Base-by-base conservation (phyloP, 2,888 invertebrate genomes). In the Hypomecis atomaria region DNA sequence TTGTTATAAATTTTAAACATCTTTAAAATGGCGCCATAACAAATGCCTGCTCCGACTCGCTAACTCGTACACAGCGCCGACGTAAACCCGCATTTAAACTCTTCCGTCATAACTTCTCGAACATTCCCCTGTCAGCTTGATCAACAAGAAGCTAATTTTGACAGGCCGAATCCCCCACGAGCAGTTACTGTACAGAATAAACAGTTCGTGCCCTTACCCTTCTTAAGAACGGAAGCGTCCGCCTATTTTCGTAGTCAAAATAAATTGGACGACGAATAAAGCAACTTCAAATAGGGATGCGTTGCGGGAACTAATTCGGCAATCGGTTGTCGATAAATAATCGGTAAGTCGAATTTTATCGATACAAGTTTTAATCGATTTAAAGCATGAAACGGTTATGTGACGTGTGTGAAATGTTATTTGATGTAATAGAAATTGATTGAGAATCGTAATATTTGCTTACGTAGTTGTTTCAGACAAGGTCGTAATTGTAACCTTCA, bases 171-270 rank as follows among this genome's bases (percentile, higher is more conserved):
- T 63, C 59, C 62, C 56, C 67, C 62, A 66, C 60, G 43, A 53
- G 54, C 50, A 11, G 48, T 55, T 45, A 54, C 59, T 49, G 59
- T 59, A 58, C 48, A 54, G 47, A 57, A 63, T 66, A 70, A 68
- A 70, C 70, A 69, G 65, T 66, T 62, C 50, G 52, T 54, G 67
- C 50, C 65, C 64, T 70, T 65, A 70, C 69, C 66, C 73, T 69
- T 70, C 70, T 63, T 57, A 67, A 68, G 73, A 78, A 66, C 84
- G 85, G 85, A 85, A 84, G 75, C 82, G 72, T 73, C 69, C 65
- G 72, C 79, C 82, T 86, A 87, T 86, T 87, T 85, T 78, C 75
- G 86, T 84, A 78, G 86, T 86, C 84, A 83, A 86, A 85, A 86
- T 84, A 86, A 87, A 86, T 87, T 86, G 85, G 81, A 71, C 69